Conservation (phyloP, 2,888 invertebrate species). For the Drosophila basisetae region DNA sequence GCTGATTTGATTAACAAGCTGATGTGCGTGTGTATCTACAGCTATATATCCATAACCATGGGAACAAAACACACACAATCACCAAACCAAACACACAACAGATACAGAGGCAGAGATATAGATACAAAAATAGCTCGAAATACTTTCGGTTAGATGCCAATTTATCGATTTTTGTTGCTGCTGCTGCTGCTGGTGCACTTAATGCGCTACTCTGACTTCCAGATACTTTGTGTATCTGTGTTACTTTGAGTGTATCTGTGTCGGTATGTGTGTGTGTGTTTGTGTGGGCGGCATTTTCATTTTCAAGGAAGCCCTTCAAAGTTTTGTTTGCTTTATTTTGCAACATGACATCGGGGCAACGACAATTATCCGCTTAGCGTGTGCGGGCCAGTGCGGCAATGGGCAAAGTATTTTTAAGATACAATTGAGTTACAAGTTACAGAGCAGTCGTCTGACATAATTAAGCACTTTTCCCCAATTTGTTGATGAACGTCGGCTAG, state of each 20-base stretch:
- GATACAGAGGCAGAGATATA: neutral
- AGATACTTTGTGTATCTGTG: constrained; percentile 44
- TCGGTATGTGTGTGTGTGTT: neutral
- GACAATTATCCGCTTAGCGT: constrained; percentile 76
- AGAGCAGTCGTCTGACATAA: constrained; percentile 49
- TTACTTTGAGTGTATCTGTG: constrained; percentile 19
- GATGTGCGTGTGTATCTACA: constrained; percentile 31
- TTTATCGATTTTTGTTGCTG: constrained; percentile 59
- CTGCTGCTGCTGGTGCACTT: constrained; percentile 27
- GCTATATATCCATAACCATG: constrained; percentile 18
- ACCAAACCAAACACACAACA: neutral
- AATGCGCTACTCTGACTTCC: constrained; percentile 23
- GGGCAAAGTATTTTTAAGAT: constrained; percentile 75
- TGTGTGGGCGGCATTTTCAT: constrained; percentile 51
- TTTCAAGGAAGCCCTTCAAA: constrained; percentile 80
- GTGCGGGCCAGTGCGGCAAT: constrained; percentile 70
- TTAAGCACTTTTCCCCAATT: constrained; percentile 64
- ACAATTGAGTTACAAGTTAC: constrained; percentile 59
- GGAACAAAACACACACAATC: constrained; percentile 6
- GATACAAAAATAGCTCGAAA: neutral
- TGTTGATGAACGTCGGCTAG: constrained; percentile 59
- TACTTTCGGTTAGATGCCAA: constrained; percentile 50
- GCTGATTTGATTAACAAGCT: constrained; percentile 67
- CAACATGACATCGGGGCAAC: constrained; percentile 48
- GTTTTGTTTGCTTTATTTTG: constrained; percentile 77